These are phyloP conservation scores for Cephalotes varians DNA, from an alignment of 2,888 invertebrate genomes.

Conservation along the genomic window DNA sequence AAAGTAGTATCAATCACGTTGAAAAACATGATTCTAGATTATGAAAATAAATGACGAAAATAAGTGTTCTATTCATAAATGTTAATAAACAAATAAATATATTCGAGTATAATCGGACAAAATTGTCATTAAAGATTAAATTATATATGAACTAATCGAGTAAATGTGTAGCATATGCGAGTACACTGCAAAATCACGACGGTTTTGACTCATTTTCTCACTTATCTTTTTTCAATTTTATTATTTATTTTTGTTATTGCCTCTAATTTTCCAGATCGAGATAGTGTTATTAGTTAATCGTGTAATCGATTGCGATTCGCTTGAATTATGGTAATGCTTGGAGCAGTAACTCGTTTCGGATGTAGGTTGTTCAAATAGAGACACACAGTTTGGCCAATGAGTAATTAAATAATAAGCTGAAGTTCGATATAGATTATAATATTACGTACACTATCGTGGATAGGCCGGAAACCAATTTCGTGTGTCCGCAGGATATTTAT, in stretches of 20 bases:
- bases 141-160: neutral
- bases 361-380: slow-evolving; percentile 29
- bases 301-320: slow-evolving; percentile 23
- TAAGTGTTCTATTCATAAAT: neutral
- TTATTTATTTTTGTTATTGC: neutral
- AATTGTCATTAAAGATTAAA: neutral
- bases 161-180: neutral
- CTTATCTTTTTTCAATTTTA: slow-evolving; percentile 3
- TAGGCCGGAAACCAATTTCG: slow-evolving; percentile 13
- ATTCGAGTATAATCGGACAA: neutral
- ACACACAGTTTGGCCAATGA: slow-evolving; percentile 17
- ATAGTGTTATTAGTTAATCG: slow-evolving; percentile 16
- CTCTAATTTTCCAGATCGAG: slow-evolving; percentile 22
- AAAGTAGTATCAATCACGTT: neutral
- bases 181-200: neutral
- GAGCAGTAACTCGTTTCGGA: slow-evolving; percentile 17
- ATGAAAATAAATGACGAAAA: neutral
- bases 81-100: neutral
- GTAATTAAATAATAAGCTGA: slow-evolving; percentile 29
- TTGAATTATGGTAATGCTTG: slow-evolving; percentile 25
- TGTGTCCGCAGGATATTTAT: slow-evolving; percentile 21
- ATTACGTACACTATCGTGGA: neutral
- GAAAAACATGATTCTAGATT: neutral
- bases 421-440: neutral
- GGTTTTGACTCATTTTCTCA: neutral